Conservation (phyloP, 2,797 vertebrate genomes). For the Microchirus variegatus region DNA sequence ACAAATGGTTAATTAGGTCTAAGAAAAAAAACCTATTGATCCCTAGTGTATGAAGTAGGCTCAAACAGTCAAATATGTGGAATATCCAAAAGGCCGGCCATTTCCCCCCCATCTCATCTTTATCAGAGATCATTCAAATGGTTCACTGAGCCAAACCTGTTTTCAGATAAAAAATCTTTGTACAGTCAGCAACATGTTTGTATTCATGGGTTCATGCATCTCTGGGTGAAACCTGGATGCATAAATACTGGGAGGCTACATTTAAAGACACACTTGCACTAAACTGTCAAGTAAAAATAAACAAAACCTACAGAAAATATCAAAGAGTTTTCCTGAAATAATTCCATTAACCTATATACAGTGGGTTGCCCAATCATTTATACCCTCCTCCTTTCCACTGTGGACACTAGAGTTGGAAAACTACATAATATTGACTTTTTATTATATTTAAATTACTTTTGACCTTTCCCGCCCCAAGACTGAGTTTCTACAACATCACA, state of each 20-base stretch:
- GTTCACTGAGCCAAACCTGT: slow-evolving; percentile 29
- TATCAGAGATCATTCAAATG: neutral
- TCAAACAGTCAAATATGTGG: slow-evolving; percentile 15
- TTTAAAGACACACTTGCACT: slow-evolving; percentile 4
- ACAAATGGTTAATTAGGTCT: slow-evolving; percentile 45
- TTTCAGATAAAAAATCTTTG: slow-evolving; percentile 47
- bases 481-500: no score
- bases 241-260: slow-evolving; percentile 32
- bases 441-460: no score
- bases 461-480: no score
- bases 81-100: slow-evolving; percentile 3
- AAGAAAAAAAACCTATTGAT: slow-evolving; percentile 32
- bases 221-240: slow-evolving; percentile 30
- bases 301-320: slow-evolving; percentile 1
- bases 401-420: no score
- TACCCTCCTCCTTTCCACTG: no score
- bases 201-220: slow-evolving; percentile 36
- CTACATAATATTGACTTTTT: no score
- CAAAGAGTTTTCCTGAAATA: no score
- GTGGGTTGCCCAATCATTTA: no score
- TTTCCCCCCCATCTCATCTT: slow-evolving; percentile 5
- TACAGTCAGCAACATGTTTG: slow-evolving; percentile 37
- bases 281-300: slow-evolving; percentile 18
- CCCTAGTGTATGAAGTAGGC: slow-evolving; percentile 5
- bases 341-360: no score